These are phyloP conservation scores for Stichopus horrens DNA, from an alignment of 53 echinoderm and acorn worm species.

Conservation along the genomic window DNA sequence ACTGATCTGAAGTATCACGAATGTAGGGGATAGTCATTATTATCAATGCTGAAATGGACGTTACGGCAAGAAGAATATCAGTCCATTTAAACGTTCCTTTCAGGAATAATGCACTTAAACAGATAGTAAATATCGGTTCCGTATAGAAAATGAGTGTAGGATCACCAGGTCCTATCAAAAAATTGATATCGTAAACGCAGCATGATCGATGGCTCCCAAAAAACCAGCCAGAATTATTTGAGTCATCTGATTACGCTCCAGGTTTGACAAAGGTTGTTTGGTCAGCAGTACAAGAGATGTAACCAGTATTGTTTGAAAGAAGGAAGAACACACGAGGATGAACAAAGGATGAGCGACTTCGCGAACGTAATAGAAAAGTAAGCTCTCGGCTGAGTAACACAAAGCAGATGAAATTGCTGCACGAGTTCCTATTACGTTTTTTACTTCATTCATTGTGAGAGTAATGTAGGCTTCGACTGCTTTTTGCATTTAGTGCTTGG, in stretches of 20 bases:
- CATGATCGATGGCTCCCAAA: neutral
- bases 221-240: neutral
- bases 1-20: neutral
- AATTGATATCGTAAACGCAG: neutral
- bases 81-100: neutral
- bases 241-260: neutral
- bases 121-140: neutral
- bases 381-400: neutral
- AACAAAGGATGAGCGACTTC: neutral
- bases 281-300: neutral
- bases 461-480: no score
- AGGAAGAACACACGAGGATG: neutral
- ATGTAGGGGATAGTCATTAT: neutral
- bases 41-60: neutral
- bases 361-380: neutral
- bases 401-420: neutral
- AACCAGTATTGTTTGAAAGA: neutral
- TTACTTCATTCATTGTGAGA: neutral
- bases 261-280: neutral
- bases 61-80: neutral
- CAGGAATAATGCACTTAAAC: neutral
- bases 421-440: neutral
- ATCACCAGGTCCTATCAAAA: slow-evolving; percentile 20
- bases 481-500: no score
- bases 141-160: slow-evolving; percentile 5